A percentile compares a stretch with the other conserved stretches of the same genome.
Evolutionary conservation across 2,888 invertebrate genomes (phyloP).

Genomic region (Panorpa germanica): DNA sequence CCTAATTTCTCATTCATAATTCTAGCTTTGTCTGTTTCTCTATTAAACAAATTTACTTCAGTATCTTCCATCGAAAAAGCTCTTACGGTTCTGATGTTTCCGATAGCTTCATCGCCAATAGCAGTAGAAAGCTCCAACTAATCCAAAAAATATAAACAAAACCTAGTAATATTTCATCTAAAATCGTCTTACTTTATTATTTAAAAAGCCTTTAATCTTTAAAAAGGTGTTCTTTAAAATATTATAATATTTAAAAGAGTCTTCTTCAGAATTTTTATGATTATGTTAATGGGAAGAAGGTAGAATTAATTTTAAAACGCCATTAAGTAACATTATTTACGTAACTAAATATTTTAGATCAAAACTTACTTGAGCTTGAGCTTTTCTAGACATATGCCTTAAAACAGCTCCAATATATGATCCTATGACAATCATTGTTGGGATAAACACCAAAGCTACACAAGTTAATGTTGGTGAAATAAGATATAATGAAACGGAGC

Average conservation of each 20-base stretch:
- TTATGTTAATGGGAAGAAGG: no score
- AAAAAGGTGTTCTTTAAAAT: no score
- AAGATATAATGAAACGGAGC: slow-evolving; percentile 37
- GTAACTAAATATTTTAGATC: slow-evolving; percentile 1
- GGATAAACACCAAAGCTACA: slow-evolving; percentile 67
- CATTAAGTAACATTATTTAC: no score
- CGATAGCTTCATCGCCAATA: slow-evolving; percentile 83
- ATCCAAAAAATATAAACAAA: neutral
- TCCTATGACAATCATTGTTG: slow-evolving; percentile 70
- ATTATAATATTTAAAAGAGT: no score
- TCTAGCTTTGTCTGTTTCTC: slow-evolving; percentile 56
- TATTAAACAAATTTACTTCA: slow-evolving; percentile 50
- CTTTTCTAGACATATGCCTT: slow-evolving; percentile 53
- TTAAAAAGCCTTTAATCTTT: no score
- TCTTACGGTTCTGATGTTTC: slow-evolving; percentile 84
- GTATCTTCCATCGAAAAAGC: slow-evolving; percentile 85
- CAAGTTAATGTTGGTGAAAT: slow-evolving; percentile 84
- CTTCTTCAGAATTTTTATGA: no score
- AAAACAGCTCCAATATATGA: slow-evolving; percentile 63
- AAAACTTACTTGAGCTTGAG: slow-evolving; percentile 56
- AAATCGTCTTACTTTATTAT: neutral
- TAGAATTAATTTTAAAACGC: no score
- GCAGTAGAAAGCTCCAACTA: slow-evolving; percentile 71
- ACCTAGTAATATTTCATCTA: neutral
- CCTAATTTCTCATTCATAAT: slow-evolving; percentile 61